phyloP scores from a whole-genome alignment of 2,888 invertebrate genomes.

The Cerceris ruficornis region DNA sequence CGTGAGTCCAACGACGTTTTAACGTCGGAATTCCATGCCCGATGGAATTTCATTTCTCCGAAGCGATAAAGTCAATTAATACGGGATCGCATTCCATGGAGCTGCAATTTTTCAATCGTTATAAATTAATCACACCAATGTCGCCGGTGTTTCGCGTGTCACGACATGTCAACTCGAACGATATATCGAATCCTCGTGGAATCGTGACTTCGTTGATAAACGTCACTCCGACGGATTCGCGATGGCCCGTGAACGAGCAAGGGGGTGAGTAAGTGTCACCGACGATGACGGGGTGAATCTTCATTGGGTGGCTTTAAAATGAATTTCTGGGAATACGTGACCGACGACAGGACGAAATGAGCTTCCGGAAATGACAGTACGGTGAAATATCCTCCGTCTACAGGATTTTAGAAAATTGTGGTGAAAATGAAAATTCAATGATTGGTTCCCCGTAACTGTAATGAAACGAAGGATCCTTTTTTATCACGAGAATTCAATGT shows the following conservation, averaged over 20 bases:
- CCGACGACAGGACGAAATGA: conserved; percentile 22
- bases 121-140: conserved; percentile 40
- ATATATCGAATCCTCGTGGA: conserved; percentile 3
- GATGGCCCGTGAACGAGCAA: background rate
- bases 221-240: conserved; percentile 24
- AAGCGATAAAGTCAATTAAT: conserved; percentile 1
- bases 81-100: conserved; percentile 11
- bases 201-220: conserved; percentile 47
- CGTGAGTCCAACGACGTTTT: background rate
- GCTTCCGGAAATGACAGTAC: background rate
- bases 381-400: background rate
- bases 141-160: conserved; percentile 19
- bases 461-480: no score
- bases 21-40: background rate
- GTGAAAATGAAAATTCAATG: background rate
- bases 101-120: conserved; percentile 36
- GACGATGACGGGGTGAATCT: conserved; percentile 9
- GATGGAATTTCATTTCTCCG: background rate
- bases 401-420: background rate
- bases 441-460: no score
- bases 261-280: conserved; percentile 8
- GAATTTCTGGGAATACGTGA: conserved; percentile 31
- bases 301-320: conserved; percentile 22
- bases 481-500: background rate
- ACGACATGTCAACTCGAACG: background rate